These are phyloP conservation scores for Belonocnema kinseyi DNA, from an alignment of 1,140 invertebrate species.

Conservation along the genomic window DNA sequence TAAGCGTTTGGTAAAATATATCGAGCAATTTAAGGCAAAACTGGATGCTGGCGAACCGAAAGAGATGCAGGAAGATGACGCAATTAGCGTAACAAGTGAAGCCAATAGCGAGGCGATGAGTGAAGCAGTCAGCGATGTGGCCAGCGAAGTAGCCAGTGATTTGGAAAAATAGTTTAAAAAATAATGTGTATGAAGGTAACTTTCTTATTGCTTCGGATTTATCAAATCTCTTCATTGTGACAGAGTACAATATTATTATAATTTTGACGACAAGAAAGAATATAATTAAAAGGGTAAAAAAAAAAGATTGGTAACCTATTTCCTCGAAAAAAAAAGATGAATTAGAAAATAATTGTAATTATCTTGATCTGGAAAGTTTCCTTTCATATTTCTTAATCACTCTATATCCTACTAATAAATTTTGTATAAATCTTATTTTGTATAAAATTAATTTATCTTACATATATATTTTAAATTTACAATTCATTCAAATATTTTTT, in stretches of 20 bases:
- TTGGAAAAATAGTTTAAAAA: slow-evolving; percentile 24
- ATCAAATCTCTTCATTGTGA: no score
- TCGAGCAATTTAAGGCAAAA: slow-evolving; percentile 55
- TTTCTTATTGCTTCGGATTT: not conserved
- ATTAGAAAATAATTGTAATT: no score
- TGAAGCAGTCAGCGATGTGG: slow-evolving; percentile 35
- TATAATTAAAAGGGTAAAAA: no score
- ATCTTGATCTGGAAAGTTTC: no score
- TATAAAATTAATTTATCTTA: no score
- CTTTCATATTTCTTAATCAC: no score
- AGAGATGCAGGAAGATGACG: slow-evolving; percentile 29
- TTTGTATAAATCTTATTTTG: no score
- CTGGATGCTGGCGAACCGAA: slow-evolving; percentile 32
- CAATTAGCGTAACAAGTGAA: slow-evolving; percentile 13
- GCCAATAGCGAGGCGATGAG: not conserved
- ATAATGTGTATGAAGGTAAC: not conserved
- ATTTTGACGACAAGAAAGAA: no score
- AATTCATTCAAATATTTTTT: slow-evolving; percentile 17
- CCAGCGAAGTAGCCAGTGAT: slow-evolving; percentile 21
- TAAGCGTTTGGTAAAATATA: slow-evolving; percentile 52
- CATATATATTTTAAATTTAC: not conserved
- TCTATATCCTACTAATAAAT: no score
- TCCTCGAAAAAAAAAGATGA: no score
- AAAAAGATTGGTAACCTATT: no score
- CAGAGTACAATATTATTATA: no score